These are phyloP conservation scores for Periplaneta americana DNA, from an alignment of 1,140 invertebrate species.

Conservation along the genomic window DNA sequence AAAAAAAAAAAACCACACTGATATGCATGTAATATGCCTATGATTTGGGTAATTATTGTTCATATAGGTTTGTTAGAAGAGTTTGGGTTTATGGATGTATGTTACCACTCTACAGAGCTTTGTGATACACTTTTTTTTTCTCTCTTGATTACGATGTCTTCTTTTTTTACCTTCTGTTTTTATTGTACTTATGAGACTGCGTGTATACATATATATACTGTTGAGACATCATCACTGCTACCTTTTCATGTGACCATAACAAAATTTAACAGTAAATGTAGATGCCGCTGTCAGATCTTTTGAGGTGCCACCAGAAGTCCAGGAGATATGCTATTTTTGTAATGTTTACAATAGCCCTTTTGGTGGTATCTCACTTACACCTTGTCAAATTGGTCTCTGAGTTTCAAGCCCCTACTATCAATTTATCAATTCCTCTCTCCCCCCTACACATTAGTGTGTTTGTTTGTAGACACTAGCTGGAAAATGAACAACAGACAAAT, in stretches of 20 bases:
- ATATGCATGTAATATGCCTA: neutral
- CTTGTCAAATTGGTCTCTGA: neutral
- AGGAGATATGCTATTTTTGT: slow-evolving; percentile 24
- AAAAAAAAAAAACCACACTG: too few species aligned
- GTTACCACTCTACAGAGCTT: neutral
- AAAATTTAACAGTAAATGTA: neutral
- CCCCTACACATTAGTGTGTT: slow-evolving; percentile 14
- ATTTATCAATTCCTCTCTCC: neutral
- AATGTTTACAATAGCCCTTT: slow-evolving; percentile 24
- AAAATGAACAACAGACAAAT: slow-evolving; percentile 11
- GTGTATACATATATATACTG: neutral
- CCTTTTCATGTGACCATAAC: neutral
- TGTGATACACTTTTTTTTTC: slow-evolving; percentile 3
- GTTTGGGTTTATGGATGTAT: neutral
- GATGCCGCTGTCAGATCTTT: neutral
- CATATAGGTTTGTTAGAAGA: neutral
- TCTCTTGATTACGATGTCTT: neutral
- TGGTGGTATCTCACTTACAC: slow-evolving; percentile 15
- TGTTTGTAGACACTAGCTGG: slow-evolving; percentile 12
- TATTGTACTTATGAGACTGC: neutral
- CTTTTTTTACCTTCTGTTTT: neutral
- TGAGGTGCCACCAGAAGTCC: slow-evolving; percentile 17
- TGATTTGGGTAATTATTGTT: neutral
- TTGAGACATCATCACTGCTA: neutral
- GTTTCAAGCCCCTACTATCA: neutral